Evolutionary conservation across 2,113 vertebrate genomes (phyloP).

Genomic region (human (Homo sapiens)): DNA sequence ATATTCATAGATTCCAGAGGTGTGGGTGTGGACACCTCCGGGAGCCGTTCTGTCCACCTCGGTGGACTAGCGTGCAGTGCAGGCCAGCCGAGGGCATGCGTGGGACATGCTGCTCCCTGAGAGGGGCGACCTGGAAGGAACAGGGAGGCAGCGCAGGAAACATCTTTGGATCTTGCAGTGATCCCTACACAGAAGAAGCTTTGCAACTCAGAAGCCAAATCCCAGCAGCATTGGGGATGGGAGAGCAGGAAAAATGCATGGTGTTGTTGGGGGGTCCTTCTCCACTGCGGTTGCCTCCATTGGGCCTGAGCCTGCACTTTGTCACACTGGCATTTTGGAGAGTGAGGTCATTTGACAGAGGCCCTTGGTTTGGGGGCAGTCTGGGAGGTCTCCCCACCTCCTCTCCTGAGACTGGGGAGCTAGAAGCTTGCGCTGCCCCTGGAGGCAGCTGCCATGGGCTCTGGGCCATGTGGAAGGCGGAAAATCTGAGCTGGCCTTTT

Average conservation of each 20-base stretch:
- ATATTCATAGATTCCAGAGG: not conserved
- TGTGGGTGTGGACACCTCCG: not conserved
- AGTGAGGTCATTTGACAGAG: too few species aligned
- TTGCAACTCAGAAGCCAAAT: not conserved
- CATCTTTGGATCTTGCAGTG: fast-evolving
- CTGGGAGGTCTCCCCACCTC: not conserved
- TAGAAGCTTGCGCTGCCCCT: too few species aligned
- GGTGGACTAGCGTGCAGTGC: not conserved
- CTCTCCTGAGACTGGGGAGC: not conserved
- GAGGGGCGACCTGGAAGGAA: not conserved
- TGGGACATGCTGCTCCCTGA: not conserved
- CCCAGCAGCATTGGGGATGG: too few species aligned
- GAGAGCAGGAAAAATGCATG: fast-evolving
- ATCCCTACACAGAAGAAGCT: too few species aligned
- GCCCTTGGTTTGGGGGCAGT: not conserved
- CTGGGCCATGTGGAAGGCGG: fast-evolving
- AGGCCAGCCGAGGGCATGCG: not conserved
- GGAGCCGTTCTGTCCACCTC: not conserved
- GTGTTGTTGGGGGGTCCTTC: fast-evolving
- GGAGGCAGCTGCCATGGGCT: not conserved
- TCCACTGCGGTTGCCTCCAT: fast-evolving
- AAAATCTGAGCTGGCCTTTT: not conserved
- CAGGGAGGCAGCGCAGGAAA: not conserved
- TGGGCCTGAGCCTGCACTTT: not conserved
- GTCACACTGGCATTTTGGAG: not conserved